A percentile compares a stretch with the other conserved stretches of the same genome.
Conservation (phyloP, 1,140 invertebrate genomes). For the Drosophila pachea region DNA sequence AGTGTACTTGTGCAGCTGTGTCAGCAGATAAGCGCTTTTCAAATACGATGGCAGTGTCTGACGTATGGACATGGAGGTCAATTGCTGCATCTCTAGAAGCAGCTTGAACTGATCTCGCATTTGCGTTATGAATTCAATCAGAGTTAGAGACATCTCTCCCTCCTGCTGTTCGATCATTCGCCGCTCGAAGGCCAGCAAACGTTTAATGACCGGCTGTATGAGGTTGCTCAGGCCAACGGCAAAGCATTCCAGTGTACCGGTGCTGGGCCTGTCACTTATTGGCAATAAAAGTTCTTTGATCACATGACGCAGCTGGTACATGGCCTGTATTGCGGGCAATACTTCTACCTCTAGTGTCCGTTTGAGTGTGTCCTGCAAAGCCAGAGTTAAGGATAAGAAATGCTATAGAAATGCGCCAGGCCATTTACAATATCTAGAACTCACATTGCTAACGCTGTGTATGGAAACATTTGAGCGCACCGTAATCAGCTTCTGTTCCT, state of each 20-base stretch:
- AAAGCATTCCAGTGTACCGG: conserved; percentile 58
- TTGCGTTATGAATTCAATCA: conserved; percentile 38
- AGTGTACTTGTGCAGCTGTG: conserved; percentile 41
- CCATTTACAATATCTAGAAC: not conserved
- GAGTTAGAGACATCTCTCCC: conserved; percentile 21
- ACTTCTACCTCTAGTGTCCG: conserved; percentile 27
- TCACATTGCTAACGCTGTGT: conserved; percentile 52
- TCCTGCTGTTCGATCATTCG: conserved; percentile 17
- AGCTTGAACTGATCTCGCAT: conserved; percentile 41
- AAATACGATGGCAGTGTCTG: conserved; percentile 50
- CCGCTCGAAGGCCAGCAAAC: conserved; percentile 49
- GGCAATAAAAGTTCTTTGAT: conserved; percentile 26
- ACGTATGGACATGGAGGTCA: conserved; percentile 24
- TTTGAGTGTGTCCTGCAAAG: conserved; percentile 22
- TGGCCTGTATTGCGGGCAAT: conserved; percentile 48
- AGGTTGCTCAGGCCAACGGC: conserved; percentile 54
- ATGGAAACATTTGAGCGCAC: conserved; percentile 54
- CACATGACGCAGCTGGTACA: conserved; percentile 42
- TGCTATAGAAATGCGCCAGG: not conserved
- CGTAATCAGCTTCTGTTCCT: conserved; percentile 14
- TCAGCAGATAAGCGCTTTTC: conserved; percentile 51
- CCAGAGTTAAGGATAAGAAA: not conserved
- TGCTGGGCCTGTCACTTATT: conserved; percentile 1
- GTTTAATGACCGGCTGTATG: conserved; percentile 48
- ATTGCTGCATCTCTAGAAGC: conserved; percentile 29